Base-by-base conservation (phyloP, 35 echinoderm and acorn worm species). In the Chiridota heheva region DNA sequence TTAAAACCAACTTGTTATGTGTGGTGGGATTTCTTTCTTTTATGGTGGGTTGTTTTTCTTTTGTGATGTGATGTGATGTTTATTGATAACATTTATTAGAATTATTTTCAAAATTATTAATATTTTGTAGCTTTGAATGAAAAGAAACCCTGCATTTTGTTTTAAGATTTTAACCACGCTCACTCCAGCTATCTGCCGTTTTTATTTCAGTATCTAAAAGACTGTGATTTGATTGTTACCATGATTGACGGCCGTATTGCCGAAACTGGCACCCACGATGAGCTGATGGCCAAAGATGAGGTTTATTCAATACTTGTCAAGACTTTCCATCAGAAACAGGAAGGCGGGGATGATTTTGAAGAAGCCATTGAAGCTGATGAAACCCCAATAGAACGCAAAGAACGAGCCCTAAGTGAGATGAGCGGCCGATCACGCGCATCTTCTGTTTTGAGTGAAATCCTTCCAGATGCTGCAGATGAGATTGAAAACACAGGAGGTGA, bases 211-310 rank as follows among this genome's bases (percentile, higher is more conserved):
- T 98, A 98, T 63, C 44, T 98, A 5, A 98, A 88, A 64, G 79
- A 92, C 27, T 98, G 95, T 73, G 95, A 98, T 42, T 33, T 84
- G 25, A 80, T 98, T 5, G 18, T 98, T 43, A 91, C 89, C 0
- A 72, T 98, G 46, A 80, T 60, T 7, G 73, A 89, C 7, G 95
- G 95, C 17, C 81, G 81, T 40, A 98, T 98, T 37, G 95, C 74
- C 1, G 95, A 98, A 30, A 80, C 77, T 51, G 95, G 95, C 40
- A 60, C 40, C 46, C 95, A 98, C 40, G 68, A 88, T 3, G 58
- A 87, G 7, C 68, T 98, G 43, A 98, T 98, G 89, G 64, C 26
- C 12, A 58, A 72, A 15, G 53, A 85, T 13, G 67, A 77, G 1
- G 89, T 88, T 17, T 98, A 98, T 26, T 79, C 95, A 32, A 60